Evolutionary conservation across 2,888 invertebrate species (phyloP).

Genomic region (Philereme transversata): DNA sequence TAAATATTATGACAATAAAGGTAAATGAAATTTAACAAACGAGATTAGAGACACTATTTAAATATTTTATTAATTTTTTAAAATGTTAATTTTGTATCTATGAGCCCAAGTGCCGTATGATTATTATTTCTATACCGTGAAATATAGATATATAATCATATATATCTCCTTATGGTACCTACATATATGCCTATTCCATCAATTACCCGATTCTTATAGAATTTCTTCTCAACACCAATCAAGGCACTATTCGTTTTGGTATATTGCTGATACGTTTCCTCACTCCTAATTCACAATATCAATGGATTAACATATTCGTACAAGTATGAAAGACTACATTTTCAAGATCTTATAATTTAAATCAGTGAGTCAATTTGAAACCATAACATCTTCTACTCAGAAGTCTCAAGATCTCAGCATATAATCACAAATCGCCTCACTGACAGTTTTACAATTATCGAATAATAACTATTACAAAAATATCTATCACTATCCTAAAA

Average conservation of each 20-base stretch:
- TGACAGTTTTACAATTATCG: slow-evolving; percentile 66
- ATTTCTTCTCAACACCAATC: slow-evolving; percentile 62
- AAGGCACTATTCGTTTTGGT: slow-evolving; percentile 83
- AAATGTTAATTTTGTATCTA: slow-evolving; percentile 63
- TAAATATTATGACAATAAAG: slow-evolving; percentile 62
- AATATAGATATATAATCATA: slow-evolving; percentile 83
- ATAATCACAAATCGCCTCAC: slow-evolving; percentile 50
- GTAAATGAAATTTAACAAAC: slow-evolving; percentile 76
- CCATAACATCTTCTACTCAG: slow-evolving; percentile 22
- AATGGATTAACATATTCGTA: slow-evolving; percentile 69
- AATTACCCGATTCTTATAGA: slow-evolving; percentile 62
- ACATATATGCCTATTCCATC: slow-evolving; percentile 52
- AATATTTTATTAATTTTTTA: slow-evolving; percentile 56
- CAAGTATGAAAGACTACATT: slow-evolving; percentile 71
- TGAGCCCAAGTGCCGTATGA: slow-evolving; percentile 79
- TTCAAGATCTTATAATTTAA: slow-evolving; percentile 62
- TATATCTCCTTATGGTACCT: slow-evolving; percentile 48
- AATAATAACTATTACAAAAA: slow-evolving; percentile 81
- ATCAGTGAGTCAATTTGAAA: slow-evolving; percentile 48
- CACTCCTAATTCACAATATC: slow-evolving; percentile 80
- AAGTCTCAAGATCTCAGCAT: background rate
- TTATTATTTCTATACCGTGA: slow-evolving; percentile 83
- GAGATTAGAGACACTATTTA: slow-evolving; percentile 55
- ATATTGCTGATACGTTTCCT: slow-evolving; percentile 83
- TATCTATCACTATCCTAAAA: slow-evolving; percentile 82